Base-by-base conservation (phyloP, 2,113 vertebrate genomes). In the Channa maculata region DNA sequence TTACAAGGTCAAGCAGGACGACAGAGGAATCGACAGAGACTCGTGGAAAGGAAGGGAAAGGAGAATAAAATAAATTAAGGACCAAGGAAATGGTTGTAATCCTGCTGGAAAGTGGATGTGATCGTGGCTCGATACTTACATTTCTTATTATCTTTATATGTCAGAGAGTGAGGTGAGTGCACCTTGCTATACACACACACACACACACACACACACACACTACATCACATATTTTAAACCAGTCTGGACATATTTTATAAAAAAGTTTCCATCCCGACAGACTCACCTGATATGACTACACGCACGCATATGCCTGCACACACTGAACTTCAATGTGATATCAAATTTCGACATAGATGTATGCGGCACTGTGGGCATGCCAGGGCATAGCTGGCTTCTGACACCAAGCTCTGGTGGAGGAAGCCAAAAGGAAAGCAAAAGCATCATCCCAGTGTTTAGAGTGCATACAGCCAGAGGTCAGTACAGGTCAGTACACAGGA, bases 1-100 rank as follows among this genome's bases (percentile, higher is more conserved):
- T 69, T 73, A 74, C 83, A 91, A 91, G 80, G 88, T 88, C 72
- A 69, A 45, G 41, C 43, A 62, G 77, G 83, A 77, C 13, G 6
- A 54, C 36, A n/a, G 65, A 71, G 74, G 44, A 57, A 58, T 6
- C 1, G 6, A 52, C 33, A 8, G 15, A 34, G 65, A 38, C 44
- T 60, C 15, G 9, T 3, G 15, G 49, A 49, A 50, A 49, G 50
- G 57, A 61, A 55, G 49, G 36, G 48, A 61, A 9, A 4, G 55
- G n/a, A 58, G 44, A 77, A 41, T 7, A 11, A 50, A 59, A 48
- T 37, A 46, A 55, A 48, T 64, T 7, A 36, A 37, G 24, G 37
- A 12, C 51, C 6, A 3, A 62, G 67, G 15, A 79, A 66, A 71
- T 54, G 46, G 33, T 9, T 75, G 44, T 41, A 74, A 71, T 65